Base-by-base conservation (phyloP, 2,888 invertebrate genomes). In the Aradus depressus region DNA sequence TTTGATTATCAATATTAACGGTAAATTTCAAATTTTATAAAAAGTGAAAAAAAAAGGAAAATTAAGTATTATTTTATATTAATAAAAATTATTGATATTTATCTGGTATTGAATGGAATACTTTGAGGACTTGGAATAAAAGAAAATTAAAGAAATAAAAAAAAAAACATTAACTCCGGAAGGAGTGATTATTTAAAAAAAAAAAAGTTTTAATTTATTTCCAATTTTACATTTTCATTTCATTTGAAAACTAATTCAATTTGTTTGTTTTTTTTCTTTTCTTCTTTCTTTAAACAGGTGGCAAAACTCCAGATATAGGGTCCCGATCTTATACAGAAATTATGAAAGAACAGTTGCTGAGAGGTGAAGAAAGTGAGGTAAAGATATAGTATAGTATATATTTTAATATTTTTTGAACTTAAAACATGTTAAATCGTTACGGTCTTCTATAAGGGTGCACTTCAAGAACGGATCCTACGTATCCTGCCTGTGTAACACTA, bases 241-340 rank as follows among this genome's bases (percentile, higher is more conserved):
- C 14, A n/a, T 16, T 12, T n/a, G n/a, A n/a, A 21, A 23, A 35
- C 21, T 14, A 14, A 16, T 44, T 44, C 37, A 22, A 26, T 12
- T 18, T 26, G 19, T 16, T 1, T 23, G 23, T 39, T 43, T 18
- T 41, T 44, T 55, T 61, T 54, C 59, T 52, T 58, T 62, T 67
- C 65, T 47, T 42, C 47, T 45, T 21, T 64, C 64, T 70, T 68
- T 65, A 79, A 84, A 59, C 77, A 93, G 93, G 95, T 71, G 96
- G 95, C 19, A 95, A 96, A 74, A 98, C 98, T 38, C 98, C 98
- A 31, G 96, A 97, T 76, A 75, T 89, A 61, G 85, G 88, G 52
- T 88, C 91, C 3, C 77, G 97, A 65, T 93, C 93, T 12, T 99
- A 91, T 67, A 87, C 89, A 37, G 90, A 93, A 69, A 93, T 98